Base-by-base conservation (phyloP, 2,888 invertebrate genomes). In the Apodemia zela region DNA sequence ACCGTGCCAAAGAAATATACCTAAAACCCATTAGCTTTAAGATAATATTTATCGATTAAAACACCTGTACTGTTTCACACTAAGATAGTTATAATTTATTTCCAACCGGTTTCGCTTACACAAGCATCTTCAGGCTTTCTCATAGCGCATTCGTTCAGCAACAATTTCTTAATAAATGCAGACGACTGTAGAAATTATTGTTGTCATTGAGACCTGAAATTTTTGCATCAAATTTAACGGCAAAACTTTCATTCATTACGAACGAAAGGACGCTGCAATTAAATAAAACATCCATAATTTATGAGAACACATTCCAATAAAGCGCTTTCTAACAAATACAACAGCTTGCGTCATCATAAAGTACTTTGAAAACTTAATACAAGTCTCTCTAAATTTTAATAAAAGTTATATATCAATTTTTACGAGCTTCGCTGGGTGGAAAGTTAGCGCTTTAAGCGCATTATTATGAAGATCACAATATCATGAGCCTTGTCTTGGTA, bases 401-500 rank as follows among this genome's bases (percentile, higher is more conserved):
- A 65, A 65, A 61, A 58, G 29, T 42, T 47, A 49, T 63, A 63
- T 49, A 60, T 60, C 60, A 42, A 64, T 60, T 66, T 67, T 68
- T 67, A 67, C 64, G 68, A 68, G 62, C 67, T 66, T 66, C 63
- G 61, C 60, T 33, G 18, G 65, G 33, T 47, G 49, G 64, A 65
- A 65, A 65, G 70, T 68, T 51, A 51, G 51, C 51, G 51, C 51
- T 51, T 51, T 51, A 51, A 51, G 51, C 51, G 49, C 49, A 49
- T 49, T 49, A 49, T 49, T 49, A 66, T 68, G 70, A 71, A 71
- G 72, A 73, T 74, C 70, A 72, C 73, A 72, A 74, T 72, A 73
- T 72, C 72, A 73, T 72, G 68, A 60, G 64, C 57, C 66, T 71
- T 68, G 73, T 70, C 67, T 67, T 65, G 66, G 59, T 71, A 68